Evolutionary conservation across 2,888 invertebrate genomes (phyloP), one percentile per base, ranked within the genome.

Genomic region (Ophonus ardosiacus): DNA sequence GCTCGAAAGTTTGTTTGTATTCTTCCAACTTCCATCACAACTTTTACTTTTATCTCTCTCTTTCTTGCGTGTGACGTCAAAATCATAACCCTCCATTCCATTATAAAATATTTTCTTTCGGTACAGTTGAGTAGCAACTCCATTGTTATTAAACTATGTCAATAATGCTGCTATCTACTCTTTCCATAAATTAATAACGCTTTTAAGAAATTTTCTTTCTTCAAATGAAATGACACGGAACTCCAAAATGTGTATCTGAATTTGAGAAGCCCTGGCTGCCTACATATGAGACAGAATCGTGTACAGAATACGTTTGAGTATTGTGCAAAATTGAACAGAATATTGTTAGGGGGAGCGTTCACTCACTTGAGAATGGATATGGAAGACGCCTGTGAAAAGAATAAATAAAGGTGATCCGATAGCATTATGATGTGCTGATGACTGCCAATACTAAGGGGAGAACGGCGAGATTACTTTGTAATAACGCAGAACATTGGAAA

Each of bases 321-420:
- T 68, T 68, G 68, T 68, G 38, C 38, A 68, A 68, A 68, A 68
- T 68, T 68, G 68, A 68, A 68, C 38, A 68, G 40, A 68, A 68
- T 68, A 68, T 68, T 68, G 68, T 68, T 68, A 38, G 18, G 68
- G 68, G 8, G 68, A 31, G 31, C 31, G 65, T 65, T 65, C 65
- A 65, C 31, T 65, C 65, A 68, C 68, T 68, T 31, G 68, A 65
- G 31, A 65, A 65, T 24, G 68, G 18, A 63, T 63, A 63, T 63
- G 21, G 21, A 63, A 63, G 63, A 21, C 18, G 21, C 13, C 63
- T 10, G 63, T 63, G 63, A 63, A 63, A 63, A 63, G 63, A 63
- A 63, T 63, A 63, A 63, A 63, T 63, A 63, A 21, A 21, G 63
- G 10, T 63, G 63, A 63, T 51, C 43, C 43, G 43, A 13, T 51